Evolutionary conservation across 64 coral and sea anemone genomes (phyloP).

Genomic region (Astreopora myriophthalma): DNA sequence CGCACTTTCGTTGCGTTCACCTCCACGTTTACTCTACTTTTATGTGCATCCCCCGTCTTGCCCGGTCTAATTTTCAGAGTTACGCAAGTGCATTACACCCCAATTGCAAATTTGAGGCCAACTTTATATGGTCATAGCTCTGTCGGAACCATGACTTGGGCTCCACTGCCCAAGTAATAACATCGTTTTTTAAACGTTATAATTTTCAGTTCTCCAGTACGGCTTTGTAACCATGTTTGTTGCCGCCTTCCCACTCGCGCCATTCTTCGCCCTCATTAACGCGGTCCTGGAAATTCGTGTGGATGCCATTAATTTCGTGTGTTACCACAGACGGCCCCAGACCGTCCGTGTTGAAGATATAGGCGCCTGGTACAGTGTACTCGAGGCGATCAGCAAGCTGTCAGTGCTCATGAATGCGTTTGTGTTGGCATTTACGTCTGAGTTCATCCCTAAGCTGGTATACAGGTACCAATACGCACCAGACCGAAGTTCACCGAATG

Average conservation of each 20-base stretch:
- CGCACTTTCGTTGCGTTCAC: no score
- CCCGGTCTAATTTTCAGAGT: no score
- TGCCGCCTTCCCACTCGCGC: constrained; percentile 82
- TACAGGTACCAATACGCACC: constrained; percentile 50
- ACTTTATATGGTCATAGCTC: no score
- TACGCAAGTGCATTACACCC: no score
- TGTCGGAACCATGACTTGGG: no score
- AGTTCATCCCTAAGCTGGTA: constrained; percentile 88
- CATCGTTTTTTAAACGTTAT: not conserved
- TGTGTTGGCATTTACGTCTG: constrained; percentile 84
- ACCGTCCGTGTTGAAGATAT: constrained; percentile 79
- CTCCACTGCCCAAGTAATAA: not conserved
- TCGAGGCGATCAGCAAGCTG: constrained; percentile 58
- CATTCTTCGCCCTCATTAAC: constrained; percentile 83
- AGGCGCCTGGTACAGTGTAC: constrained; percentile 79
- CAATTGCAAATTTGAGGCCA: no score
- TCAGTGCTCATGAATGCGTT: constrained; percentile 87
- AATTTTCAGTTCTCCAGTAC: constrained; percentile 80
- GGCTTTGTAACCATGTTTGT: constrained; percentile 96
- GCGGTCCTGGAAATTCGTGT: constrained; percentile 79
- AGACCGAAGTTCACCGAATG: not conserved
- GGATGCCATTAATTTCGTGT: constrained; percentile 86
- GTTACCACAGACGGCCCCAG: constrained; percentile 69
- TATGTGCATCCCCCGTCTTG: no score
- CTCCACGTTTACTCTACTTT: no score